Base-by-base conservation (phyloP, 35 echinoderm and acorn worm species). In the Patiria miniata region DNA sequence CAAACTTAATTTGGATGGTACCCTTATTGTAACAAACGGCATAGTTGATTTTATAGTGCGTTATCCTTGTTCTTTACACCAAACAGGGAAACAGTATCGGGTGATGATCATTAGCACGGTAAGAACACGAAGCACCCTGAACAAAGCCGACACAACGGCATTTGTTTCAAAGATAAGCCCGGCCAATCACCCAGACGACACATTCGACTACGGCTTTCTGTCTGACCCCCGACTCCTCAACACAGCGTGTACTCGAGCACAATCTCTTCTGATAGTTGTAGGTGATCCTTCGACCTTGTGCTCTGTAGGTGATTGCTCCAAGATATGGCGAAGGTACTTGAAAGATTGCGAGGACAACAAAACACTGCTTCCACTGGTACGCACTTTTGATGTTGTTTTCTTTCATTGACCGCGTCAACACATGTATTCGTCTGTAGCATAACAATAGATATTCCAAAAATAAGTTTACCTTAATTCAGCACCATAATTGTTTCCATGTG, bases 21-120 rank as follows among this genome's bases (percentile, higher is more conserved):
- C n/a, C n/a, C 30, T 8, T 28, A 30, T 39, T 79, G 23, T 36
- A 40, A 30, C 30, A 37, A 40, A 36, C 5, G 9, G 37, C 34
- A n/a, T 36, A n/a, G 2, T 21, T 7, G 39, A 8, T 21, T 10
- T 5, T 5, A 2, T 29, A 39, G 8, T 33, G 8, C 8, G 4
- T 21, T 36, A 40, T 36, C n/a, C n/a, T n/a, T 85, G 8, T 83
- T 42, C 21, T 40, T 52, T 54, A 5, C 77, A 83, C 37, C 30
- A 3, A 21, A 83, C 76, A 97, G 95, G 95, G n/a, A 93, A 97
- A 79, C 87, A 97, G 61, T 97, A 87, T 52, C 88, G 91, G 19
- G 95, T 89, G 28, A 56, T 97, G 5, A 91, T 93, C 52, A 82
- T 97, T 79, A 93, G 90, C 36, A 93, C 91, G n/a, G 94, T 97